These are phyloP conservation scores for Chrysopilus asiliformis DNA, from an alignment of 2,888 invertebrate genomes.

Conservation along the genomic window DNA sequence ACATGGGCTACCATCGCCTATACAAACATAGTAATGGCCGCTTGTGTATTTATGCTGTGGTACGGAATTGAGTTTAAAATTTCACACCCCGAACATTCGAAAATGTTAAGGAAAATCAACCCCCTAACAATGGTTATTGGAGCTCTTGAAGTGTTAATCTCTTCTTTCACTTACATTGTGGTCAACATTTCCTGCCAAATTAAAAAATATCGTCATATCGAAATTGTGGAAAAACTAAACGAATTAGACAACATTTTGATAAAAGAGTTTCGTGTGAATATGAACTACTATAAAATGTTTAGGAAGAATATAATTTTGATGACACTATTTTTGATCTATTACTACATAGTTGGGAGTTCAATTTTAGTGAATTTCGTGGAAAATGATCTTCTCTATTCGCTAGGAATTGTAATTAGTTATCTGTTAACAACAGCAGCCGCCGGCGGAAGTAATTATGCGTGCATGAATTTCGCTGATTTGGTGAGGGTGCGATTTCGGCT, in stretches of 20 bases:
- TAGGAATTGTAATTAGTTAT: not conserved
- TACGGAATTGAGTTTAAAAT: no score
- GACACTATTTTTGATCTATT: not conserved
- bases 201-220: conserved; percentile 4
- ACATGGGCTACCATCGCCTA: no score
- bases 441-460: conserved; percentile 1
- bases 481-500: conserved; percentile 5
- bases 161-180: conserved; percentile 1
- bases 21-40: no score
- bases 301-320: conserved; percentile 5
- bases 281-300: conserved; percentile 7
- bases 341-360: not conserved
- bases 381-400: not conserved
- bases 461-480: conserved; percentile 7
- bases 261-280: conserved; percentile 6
- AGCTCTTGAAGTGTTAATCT: conserved; percentile 2
- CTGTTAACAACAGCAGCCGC: conserved; percentile 1
- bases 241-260: conserved; percentile 3
- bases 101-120: not conserved
- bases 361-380: not conserved
- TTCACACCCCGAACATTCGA: no score
- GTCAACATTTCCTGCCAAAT: conserved; percentile 1
- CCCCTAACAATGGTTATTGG: conserved; percentile 1
- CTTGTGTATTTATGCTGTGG: no score
- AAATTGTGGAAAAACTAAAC: conserved; percentile 3